A percentile compares a stretch with the other conserved stretches of the same genome.
These are phyloP conservation scores for Tachystola acroxantha DNA, from an alignment of 2,888 invertebrate genomes.

Conservation along the genomic window DNA sequence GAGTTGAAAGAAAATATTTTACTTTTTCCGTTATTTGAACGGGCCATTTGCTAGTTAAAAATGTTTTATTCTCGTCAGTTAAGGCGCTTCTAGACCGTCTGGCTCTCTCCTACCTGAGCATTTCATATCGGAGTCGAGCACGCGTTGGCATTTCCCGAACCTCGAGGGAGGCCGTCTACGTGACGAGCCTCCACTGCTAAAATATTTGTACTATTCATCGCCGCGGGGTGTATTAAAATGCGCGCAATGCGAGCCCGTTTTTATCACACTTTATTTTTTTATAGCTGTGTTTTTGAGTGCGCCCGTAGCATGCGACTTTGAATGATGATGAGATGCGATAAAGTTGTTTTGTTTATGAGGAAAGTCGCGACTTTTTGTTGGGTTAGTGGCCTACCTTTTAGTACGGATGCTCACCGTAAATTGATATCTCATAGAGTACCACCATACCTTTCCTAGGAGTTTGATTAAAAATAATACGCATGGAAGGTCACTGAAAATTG, in stretches of 20 bases:
- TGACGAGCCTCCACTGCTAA: slow-evolving; percentile 51
- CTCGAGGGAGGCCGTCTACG: slow-evolving; percentile 28
- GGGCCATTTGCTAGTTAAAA: background rate
- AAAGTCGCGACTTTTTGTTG: no score
- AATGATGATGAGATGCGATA: slow-evolving; percentile 2
- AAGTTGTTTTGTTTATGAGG: background rate
- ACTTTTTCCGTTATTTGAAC: background rate
- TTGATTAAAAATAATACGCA: no score
- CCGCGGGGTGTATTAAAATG: slow-evolving; percentile 57
- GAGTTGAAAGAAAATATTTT: no score
- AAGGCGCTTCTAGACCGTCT: slow-evolving; percentile 14
- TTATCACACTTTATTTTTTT: slow-evolving; percentile 30
- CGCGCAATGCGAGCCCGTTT: slow-evolving; percentile 37
- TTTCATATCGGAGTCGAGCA: slow-evolving; percentile 61
- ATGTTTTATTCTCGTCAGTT: background rate
- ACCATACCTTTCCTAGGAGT: no score
- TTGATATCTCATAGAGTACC: no score
- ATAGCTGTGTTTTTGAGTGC: slow-evolving; percentile 4
- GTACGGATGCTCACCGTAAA: no score
- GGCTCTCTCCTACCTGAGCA: slow-evolving; percentile 36
- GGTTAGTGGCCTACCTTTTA: no score
- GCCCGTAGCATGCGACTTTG: background rate
- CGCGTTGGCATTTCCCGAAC: slow-evolving; percentile 55
- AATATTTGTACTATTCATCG: slow-evolving; percentile 72
- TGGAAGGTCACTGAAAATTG: no score